These are phyloP conservation scores for Charanyca ferruginea DNA, from an alignment of 2,888 invertebrate species.

Conservation along the genomic window DNA sequence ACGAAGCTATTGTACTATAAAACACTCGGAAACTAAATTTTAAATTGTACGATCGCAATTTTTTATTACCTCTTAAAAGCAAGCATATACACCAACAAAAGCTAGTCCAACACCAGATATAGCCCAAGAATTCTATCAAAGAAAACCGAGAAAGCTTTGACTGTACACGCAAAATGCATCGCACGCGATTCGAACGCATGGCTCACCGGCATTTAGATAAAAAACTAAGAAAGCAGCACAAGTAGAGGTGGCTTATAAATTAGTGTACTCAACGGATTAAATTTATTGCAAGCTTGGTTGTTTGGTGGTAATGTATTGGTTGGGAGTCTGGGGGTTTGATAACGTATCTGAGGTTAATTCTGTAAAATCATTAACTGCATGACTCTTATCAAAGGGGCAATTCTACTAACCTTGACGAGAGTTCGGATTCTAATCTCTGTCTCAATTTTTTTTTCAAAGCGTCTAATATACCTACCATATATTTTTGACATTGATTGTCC, in stretches of 20 bases:
- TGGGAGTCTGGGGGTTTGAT: background rate
- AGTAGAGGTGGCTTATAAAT: constrained; percentile 63
- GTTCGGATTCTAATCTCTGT: too few relatives aligned
- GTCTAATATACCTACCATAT: too few relatives aligned
- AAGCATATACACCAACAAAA: constrained; percentile 29
- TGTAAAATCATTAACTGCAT: too few relatives aligned
- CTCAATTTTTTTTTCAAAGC: too few relatives aligned
- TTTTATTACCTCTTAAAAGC: background rate
- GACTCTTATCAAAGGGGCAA: too few relatives aligned
- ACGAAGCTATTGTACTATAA: too few relatives aligned
- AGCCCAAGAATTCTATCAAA: constrained; percentile 62
- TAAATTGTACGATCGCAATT: background rate
- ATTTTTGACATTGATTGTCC: too few relatives aligned
- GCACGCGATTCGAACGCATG: constrained; percentile 65
- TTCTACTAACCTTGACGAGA: too few relatives aligned
- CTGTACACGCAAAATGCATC: constrained; percentile 63
- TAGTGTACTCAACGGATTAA: constrained; percentile 43
- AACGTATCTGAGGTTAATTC: background rate
- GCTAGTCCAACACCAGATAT: constrained; percentile 42
- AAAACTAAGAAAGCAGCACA: constrained; percentile 68
- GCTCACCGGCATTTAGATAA: constrained; percentile 64
- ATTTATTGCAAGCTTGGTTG: constrained; percentile 38
- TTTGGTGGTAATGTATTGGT: constrained; percentile 35
- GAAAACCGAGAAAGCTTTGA: constrained; percentile 66
- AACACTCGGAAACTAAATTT: too few relatives aligned